Evolutionary conservation across 53 echinoderm and acorn worm species (phyloP).

Genomic region (Arbacia lixula): DNA sequence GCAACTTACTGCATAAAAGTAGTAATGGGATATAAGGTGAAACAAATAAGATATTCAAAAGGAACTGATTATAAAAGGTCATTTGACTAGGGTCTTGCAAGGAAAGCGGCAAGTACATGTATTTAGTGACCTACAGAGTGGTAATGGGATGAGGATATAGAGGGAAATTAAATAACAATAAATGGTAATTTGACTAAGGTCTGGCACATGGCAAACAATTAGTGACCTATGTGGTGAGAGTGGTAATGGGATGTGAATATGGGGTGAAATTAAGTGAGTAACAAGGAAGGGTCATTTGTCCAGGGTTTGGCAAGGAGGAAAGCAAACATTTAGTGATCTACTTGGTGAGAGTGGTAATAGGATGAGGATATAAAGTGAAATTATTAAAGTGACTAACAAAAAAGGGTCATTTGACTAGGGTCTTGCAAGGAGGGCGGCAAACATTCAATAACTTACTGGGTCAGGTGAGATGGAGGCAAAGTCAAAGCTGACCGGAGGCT

Average conservation of each 20-base stretch:
- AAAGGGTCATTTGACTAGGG: slow-evolving; percentile 9
- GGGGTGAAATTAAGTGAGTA: neutral
- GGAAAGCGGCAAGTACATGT: no score
- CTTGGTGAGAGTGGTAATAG: neutral
- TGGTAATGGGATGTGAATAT: no score
- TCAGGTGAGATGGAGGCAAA: slow-evolving; percentile 99
- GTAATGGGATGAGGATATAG: neutral
- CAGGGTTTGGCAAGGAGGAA: no score
- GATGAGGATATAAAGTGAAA: neutral
- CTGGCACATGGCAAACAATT: neutral
- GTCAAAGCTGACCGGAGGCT: slow-evolving; percentile 99
- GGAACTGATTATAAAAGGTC: no score
- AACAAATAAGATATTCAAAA: neutral
- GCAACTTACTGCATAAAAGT: no score
- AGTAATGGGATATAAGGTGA: no score
- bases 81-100: no score
- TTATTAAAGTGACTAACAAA: neutral
- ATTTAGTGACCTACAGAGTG: neutral
- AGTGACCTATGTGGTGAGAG: no score
- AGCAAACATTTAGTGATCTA: no score
- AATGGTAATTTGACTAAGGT: neutral
- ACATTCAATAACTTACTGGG: slow-evolving; percentile 79
- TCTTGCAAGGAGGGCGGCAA: no score
- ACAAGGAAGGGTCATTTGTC: neutral
- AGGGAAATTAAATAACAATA: no score